Evolutionary conservation across 2,888 invertebrate species (phyloP), one percentile per base, ranked within the genome.

Genomic region (Sphaeridia pumilis): DNA sequence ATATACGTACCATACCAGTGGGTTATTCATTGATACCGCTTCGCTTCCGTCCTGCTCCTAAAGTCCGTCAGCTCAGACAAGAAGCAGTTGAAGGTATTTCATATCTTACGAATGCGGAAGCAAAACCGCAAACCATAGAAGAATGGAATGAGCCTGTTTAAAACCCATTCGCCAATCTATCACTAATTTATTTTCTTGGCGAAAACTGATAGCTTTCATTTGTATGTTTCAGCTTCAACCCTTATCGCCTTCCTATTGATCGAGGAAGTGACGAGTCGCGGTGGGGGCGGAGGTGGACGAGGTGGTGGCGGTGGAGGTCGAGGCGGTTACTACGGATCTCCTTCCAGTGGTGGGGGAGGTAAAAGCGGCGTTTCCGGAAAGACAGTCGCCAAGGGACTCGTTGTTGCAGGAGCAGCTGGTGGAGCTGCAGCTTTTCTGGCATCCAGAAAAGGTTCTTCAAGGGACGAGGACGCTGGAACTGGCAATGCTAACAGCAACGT

Each of bases 241-340:
- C n/a, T 38, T 43, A 3, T 31, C 52, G 56, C 41, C 12, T 25
- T 54, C 14, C 26, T 55, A 1, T 10, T 31, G 20, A 17, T 51
- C 21, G 53, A 46, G 1, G 44, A 50, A 17, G 46, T 31, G 1
- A 48, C 36, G 42, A 52, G 54, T 7, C 49, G 53, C 17, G 35
- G 56, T 12, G 49, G 57, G 7, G 48, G 55, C 20, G 47, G 54
- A 36, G 54, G 57, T 34, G 28, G 53, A 4, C 38, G 46, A n/a
- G 21, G 49, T n/a, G 34, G 50, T 7, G 43, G 51, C 27, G 42
- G 57, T 42, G 54, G 55, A 17, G 45, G 49, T 35, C 51, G 52
- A 14, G 36, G 52, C 26, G 20, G 28, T 20, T 21, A 27, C n/a
- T 38, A 52, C n/a, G 47, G 58, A 10, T 54, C 54, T 21, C 26